Base-by-base conservation (phyloP, 2,113 vertebrate species). In the Oncorhynchus keta region DNA sequence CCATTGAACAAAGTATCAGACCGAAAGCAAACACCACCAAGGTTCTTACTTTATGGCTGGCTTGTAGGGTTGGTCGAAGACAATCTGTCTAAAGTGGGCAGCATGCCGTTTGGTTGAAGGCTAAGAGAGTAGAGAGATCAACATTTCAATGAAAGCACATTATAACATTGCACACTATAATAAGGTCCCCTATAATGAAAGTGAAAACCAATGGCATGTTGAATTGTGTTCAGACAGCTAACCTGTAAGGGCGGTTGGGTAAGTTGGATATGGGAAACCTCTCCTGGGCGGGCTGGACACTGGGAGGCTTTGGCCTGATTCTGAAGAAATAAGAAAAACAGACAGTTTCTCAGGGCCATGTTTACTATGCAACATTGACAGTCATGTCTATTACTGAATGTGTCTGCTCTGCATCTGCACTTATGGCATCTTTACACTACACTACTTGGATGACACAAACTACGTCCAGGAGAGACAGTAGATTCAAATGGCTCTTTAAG, bases 171-270 rank as follows among this genome's bases (percentile, higher is more conserved):
- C 39, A 57, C 55, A 20, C 18, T 20, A 45, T 45, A 45, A 45
- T 45, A 45, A 11, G 39, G 39, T 9, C 39, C 39, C 39, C 39
- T 16, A 14, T 57, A 20, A 20, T 57, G 55, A 7, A 57, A 20
- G 55, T 57, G 55, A 14, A 45, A 45, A 57, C 55, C 55, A 57
- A 16, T 57, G 55, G 5, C 55, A 20, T 14, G 55, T 57, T 57
- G 55, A 57, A 57, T 14, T 57, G 16, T 18, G 55, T 57, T 18
- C 20, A 20, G 55, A 3, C 12, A 24, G 22, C 57, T 79, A 68
- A 85, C 84, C 78, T 76, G 59, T 79, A 68, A 1, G 69, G n/a
- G 1, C 0, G 20, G 59, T 61, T 26, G 2, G 48, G 26, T 11
- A 51, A 9, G 72, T 28, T 4, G 26, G 32, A 5, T 79, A 79